These are phyloP conservation scores for Mirounga angustirostris DNA, from an alignment of 2,113 vertebrate genomes.

Conservation along the genomic window DNA sequence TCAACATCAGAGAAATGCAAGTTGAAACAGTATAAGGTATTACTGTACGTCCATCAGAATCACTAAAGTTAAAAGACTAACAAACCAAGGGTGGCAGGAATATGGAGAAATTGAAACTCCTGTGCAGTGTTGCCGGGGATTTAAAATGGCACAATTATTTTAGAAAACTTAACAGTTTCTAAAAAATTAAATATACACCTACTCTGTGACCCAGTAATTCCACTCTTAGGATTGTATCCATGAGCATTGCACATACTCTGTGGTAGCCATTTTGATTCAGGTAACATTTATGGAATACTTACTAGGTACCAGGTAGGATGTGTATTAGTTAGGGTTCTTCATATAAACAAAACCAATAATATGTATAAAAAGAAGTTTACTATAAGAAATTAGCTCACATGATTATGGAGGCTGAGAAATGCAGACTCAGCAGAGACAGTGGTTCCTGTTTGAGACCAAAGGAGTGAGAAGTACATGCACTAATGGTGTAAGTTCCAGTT, in stretches of 20 bases:
- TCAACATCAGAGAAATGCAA: background rate
- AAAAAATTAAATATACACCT: background rate
- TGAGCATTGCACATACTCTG: background rate
- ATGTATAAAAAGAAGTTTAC: background rate
- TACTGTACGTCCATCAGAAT: background rate
- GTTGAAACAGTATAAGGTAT: background rate
- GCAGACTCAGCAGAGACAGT: background rate
- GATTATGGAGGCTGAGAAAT: background rate
- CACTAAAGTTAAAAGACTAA: background rate
- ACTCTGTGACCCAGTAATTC: background rate
- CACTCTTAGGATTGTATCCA: background rate
- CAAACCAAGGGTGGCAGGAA: background rate
- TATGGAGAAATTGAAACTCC: background rate
- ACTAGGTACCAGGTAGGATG: background rate
- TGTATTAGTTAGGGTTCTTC: background rate
- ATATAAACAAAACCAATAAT: background rate
- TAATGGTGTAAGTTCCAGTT: background rate
- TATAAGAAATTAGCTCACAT: background rate
- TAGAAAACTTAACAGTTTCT: background rate
- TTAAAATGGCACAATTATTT: background rate
- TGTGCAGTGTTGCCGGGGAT: background rate
- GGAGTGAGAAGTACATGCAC: background rate
- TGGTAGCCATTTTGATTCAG: background rate
- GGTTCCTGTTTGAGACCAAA: background rate
- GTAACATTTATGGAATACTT: background rate